Evolutionary conservation across 2,888 invertebrate species (phyloP).

Genomic region (Eupithecia insigniata): DNA sequence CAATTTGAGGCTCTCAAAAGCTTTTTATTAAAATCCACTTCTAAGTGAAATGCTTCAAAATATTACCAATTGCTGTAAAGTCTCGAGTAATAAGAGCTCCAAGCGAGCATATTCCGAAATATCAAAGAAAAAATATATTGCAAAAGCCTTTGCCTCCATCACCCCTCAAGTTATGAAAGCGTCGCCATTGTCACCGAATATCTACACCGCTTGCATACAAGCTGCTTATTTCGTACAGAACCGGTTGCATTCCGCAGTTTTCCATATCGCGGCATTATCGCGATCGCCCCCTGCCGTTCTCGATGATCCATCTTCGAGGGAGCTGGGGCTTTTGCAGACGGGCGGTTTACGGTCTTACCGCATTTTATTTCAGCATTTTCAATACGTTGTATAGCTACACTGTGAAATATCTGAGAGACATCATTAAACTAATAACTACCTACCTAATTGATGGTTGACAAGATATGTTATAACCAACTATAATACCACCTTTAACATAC

Average conservation of each 20-base stretch:
- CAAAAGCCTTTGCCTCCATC: conserved; percentile 9
- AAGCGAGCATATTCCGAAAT: background rate
- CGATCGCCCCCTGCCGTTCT: conserved; percentile 58
- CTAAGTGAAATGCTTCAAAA: background rate
- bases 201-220: conserved; percentile 17
- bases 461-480: background rate
- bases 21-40: background rate
- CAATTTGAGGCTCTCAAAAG: background rate
- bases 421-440: background rate
- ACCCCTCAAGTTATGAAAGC: conserved; percentile 14
- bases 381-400: background rate
- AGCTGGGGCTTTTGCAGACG: conserved; percentile 51
- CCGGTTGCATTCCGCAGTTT: conserved; percentile 62
- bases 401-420: background rate
- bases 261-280: conserved; percentile 68
- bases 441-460: background rate
- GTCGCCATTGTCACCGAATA: conserved; percentile 14
- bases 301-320: conserved; percentile 75
- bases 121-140: conserved; percentile 9
- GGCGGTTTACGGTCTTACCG: conserved; percentile 41
- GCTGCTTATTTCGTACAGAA: conserved; percentile 31
- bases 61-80: background rate
- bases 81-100: background rate
- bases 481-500: background rate
- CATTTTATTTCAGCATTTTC: background rate